A percentile compares a stretch with the other conserved stretches of the same genome.
Conservation (phyloP, 1,140 invertebrate species). For the Atta texana region DNA sequence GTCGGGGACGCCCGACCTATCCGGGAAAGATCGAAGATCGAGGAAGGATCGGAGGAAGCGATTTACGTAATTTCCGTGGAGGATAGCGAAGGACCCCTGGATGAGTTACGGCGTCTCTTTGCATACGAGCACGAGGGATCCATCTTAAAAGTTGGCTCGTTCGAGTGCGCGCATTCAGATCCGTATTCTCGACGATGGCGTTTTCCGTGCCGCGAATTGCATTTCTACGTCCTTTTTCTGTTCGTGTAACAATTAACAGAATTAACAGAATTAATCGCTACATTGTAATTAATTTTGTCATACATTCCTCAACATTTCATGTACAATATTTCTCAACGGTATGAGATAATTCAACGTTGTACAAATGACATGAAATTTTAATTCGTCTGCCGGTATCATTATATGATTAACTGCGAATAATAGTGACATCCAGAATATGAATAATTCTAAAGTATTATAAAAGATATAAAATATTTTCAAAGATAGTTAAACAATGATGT, state of each 20-base stretch:
- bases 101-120: slow-evolving; percentile 62
- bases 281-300: slow-evolving; percentile 31
- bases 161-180: slow-evolving; percentile 43
- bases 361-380: neutral
- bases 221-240: slow-evolving; percentile 41
- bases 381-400: neutral
- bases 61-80: slow-evolving; percentile 75
- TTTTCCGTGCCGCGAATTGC: slow-evolving; percentile 40
- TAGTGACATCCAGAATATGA: neutral
- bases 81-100: slow-evolving; percentile 42
- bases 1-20: slow-evolving; percentile 50
- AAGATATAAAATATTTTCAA: neutral
- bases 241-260: neutral
- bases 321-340: neutral
- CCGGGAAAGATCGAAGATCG: slow-evolving; percentile 60
- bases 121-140: slow-evolving; percentile 73
- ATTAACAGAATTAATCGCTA: slow-evolving; percentile 10
- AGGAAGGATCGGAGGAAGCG: slow-evolving; percentile 22
- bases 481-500: neutral
- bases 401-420: neutral
- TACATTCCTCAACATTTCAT: neutral
- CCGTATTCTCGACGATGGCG: neutral
- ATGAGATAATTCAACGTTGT: neutral
- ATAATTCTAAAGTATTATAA: slow-evolving; percentile 1
- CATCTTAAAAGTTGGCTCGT: slow-evolving; percentile 65